Conservation (phyloP, 2,888 invertebrate genomes). For the Leptopilina syphax region DNA sequence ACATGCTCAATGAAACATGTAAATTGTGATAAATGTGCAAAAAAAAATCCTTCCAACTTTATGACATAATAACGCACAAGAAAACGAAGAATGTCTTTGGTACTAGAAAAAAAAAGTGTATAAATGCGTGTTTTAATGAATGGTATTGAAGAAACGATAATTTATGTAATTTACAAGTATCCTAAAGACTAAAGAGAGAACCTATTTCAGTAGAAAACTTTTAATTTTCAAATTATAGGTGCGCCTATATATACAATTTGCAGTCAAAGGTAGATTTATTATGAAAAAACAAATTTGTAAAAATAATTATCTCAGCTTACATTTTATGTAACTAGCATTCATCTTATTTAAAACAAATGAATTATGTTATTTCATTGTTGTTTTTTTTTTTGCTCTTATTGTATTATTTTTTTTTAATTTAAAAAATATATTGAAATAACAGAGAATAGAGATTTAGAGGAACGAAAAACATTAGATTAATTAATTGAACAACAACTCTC, state of each 20-base stretch:
- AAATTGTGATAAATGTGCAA: slow-evolving; percentile 8
- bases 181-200: background rate
- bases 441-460: too few relatives aligned
- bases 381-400: too few relatives aligned
- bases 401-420: background rate
- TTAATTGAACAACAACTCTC: slow-evolving; percentile 6
- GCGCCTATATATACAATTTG: too few relatives aligned
- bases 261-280: too few relatives aligned
- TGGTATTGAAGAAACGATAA: background rate
- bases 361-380: too few relatives aligned
- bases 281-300: too few relatives aligned
- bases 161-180: background rate
- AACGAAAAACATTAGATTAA: background rate
- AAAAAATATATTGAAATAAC: background rate
- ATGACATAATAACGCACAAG: background rate
- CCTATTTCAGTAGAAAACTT: background rate
- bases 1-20: background rate
- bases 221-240: background rate
- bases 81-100: background rate
- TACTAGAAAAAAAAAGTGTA: background rate
- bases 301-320: too few relatives aligned
- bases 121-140: background rate
- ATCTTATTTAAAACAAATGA: too few relatives aligned
- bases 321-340: too few relatives aligned
- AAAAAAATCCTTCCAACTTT: slow-evolving; percentile 1